Conservation (phyloP, 2,113 vertebrate species). For the Galemys pyrenaicus region DNA sequence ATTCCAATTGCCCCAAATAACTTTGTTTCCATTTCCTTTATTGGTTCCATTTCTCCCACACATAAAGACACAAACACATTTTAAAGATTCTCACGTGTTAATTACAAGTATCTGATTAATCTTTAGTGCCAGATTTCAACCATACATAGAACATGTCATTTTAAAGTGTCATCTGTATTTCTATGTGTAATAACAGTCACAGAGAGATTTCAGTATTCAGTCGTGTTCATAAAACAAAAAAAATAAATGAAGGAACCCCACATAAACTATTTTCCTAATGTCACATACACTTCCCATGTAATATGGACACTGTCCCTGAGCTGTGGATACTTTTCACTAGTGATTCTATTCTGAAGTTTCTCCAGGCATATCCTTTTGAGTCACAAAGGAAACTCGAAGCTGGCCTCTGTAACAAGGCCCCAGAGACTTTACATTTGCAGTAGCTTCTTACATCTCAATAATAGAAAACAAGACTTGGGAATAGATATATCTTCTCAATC, state of each 20-base stretch:
- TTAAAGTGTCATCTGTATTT: background rate
- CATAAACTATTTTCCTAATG: background rate
- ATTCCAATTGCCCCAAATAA: background rate
- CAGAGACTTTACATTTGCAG: constrained; percentile 64
- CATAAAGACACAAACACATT: background rate
- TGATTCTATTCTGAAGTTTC: constrained; percentile 57
- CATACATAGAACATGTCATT: background rate
- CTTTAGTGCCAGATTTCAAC: background rate
- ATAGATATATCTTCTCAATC: constrained; percentile 69
- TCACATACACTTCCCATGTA: background rate
- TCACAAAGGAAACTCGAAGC: constrained; percentile 64
- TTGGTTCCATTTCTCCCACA: background rate
- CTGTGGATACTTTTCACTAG: background rate
- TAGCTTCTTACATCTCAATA: constrained; percentile 72
- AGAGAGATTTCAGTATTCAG: background rate
- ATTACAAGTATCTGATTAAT: background rate
- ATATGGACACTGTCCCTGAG: background rate
- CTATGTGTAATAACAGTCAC: background rate
- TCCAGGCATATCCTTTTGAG: constrained; percentile 11
- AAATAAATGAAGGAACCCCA: background rate
- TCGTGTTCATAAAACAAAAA: constrained; percentile 33
- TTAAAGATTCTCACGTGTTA: background rate
- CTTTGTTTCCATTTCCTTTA: background rate
- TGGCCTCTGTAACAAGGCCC: constrained; percentile 70
- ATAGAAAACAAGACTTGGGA: constrained; percentile 72